Evolutionary conservation across 1,140 invertebrate species (phyloP), one percentile per base, ranked within the genome.

Genomic region (Stenopsyche tienmushanensis): DNA sequence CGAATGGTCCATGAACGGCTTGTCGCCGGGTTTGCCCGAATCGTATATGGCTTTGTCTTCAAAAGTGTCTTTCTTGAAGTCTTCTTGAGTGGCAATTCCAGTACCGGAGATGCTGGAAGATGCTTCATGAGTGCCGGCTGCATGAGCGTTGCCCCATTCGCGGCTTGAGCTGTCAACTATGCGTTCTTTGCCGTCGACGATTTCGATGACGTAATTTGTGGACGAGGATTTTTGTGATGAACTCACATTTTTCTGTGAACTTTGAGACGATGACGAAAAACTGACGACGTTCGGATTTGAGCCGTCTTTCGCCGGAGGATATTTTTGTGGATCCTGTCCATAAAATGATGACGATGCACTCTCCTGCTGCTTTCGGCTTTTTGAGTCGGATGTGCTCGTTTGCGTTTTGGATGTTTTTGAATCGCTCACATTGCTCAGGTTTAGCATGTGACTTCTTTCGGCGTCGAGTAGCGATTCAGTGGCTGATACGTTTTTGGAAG

Each of bases 171-270:
- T 78, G 49, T 84, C 83, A 26, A 85, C 74, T 29, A 84, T 79
- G n/a, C 80, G 73, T 73, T 84, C 82, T 73, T 84, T 84, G n/a
- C 83, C 83, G 70, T 85, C 83, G 23, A 85, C 80, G 58, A 84
- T 82, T 75, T 84, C 82, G 47, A 84, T 77, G 8, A 83, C 82
- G 63, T 84, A 82, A 44, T 80, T 83, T 15, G 78, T 80, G 2
- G 83, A 83, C 15, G 83, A 81, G 17, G 80, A 83, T 73, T 84
- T 83, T 58, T 77, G 76, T 0, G 79, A 73, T 63, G 68, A 78
- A 58, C 75, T 79, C 49, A 74, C 77, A 70, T 76, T 80, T 63
- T 73, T 72, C 70, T 80, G 77, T 71, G 75, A 80, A 21, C 77
- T 73, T 49, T 78, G 74, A 39, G 57, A 66, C 13, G 78, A 78